Conservation (phyloP, 2,797 vertebrate species). For the Silurus aristotelis region DNA sequence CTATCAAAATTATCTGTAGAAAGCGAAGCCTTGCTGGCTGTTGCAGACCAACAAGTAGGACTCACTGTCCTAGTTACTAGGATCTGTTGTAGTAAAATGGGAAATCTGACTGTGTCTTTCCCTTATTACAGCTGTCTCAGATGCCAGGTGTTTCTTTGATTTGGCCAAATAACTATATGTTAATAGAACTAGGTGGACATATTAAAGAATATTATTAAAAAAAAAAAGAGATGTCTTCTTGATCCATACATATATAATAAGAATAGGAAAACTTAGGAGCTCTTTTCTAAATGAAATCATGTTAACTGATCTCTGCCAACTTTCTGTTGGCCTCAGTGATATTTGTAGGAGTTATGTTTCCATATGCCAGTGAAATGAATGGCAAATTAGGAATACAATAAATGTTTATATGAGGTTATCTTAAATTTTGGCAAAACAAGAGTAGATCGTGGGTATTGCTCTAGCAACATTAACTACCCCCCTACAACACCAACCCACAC, state of each 20-base stretch:
- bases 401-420: conserved; percentile 5
- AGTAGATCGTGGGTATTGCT: conserved; percentile 12
- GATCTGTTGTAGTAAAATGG: background rate
- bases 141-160: background rate
- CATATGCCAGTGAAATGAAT: conserved; percentile 4
- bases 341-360: conserved; percentile 17
- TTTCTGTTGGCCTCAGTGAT: background rate
- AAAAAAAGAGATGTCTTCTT: too few relatives aligned
- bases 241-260: background rate
- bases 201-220: background rate
- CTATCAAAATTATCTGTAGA: background rate
- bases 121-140: background rate
- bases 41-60: background rate
- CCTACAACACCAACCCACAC: background rate
- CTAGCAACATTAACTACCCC: conserved; percentile 11
- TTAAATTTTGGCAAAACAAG: conserved; percentile 14
- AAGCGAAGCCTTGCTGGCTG: background rate
- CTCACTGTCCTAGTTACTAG: conserved; percentile 7
- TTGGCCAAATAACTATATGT: background rate
- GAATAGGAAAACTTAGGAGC: background rate
- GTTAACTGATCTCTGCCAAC: background rate
- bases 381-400: background rate
- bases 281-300: background rate
- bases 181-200: background rate
- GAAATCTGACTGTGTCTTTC: background rate